Percentiles rank a stretch among this genome's conserved stretches.
These are phyloP conservation scores for Drosophila ezoana DNA, from an alignment of 2,888 invertebrate species.

Conservation along the genomic window DNA sequence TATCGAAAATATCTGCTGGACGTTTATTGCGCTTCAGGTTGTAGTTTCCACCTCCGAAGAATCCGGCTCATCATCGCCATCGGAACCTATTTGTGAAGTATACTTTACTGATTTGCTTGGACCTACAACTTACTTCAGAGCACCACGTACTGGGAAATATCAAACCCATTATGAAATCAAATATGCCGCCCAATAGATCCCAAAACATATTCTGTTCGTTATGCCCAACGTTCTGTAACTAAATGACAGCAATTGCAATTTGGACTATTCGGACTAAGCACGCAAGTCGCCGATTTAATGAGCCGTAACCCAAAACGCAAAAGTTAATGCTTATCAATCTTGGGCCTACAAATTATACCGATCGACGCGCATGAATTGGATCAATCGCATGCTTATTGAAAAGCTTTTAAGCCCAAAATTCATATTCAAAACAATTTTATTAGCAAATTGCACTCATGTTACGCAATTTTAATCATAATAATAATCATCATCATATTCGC, in stretches of 20 bases:
- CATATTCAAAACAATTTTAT: slow-evolving; percentile 43
- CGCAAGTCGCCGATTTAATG: slow-evolving; percentile 51
- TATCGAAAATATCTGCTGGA: not conserved
- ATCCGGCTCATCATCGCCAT: slow-evolving; percentile 74
- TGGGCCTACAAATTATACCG: slow-evolving; percentile 14
- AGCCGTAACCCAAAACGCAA: slow-evolving; percentile 51
- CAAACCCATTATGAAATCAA: slow-evolving; percentile 70
- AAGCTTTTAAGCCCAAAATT: slow-evolving; percentile 21
- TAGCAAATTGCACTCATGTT: slow-evolving; percentile 23
- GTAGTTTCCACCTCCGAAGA: slow-evolving; percentile 82
- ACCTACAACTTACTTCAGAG: not conserved
- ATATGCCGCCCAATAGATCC: slow-evolving; percentile 72
- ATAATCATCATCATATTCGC: slow-evolving; percentile 37
- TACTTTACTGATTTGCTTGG: not conserved
- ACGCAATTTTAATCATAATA: slow-evolving; percentile 23
- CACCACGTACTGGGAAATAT: slow-evolving; percentile 75
- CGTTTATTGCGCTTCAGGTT: slow-evolving; percentile 23
- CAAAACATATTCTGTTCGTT: slow-evolving; percentile 68
- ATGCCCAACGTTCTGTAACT: slow-evolving; percentile 57
- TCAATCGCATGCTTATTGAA: slow-evolving; percentile 42
- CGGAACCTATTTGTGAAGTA: slow-evolving; percentile 55
- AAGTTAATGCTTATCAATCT: slow-evolving; percentile 18
- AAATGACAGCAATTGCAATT: slow-evolving; percentile 30
- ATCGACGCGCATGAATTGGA: slow-evolving; percentile 37
- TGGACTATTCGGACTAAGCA: not conserved